Evolutionary conservation across 1,140 invertebrate genomes (phyloP), one percentile per base, ranked within the genome.

Genomic region (Elymnias hypermnestra): DNA sequence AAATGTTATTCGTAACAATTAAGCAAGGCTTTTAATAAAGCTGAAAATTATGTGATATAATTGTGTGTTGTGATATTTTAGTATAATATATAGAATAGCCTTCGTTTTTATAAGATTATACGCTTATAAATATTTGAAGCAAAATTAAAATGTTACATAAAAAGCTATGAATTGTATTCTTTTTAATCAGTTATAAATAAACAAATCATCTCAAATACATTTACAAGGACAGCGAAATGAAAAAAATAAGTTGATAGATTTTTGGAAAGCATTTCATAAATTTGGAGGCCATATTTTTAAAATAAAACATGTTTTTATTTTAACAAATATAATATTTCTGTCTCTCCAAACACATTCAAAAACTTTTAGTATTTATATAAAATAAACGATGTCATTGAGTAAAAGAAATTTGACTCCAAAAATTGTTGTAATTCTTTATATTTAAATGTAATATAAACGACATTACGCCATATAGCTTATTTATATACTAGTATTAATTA

Each of bases 31-130:
- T n/a, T 4, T 21, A 10, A 46, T 3, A 38, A 49, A 21, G 33
- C 15, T 51, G 25, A 49, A 13, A 36, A 40, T 56, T 56, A 58
- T 65, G 63, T 66, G 63, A 66, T 66, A 66, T 53, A 54, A 36
- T 46, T 38, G 59, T 66, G 59, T 66, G 63, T 66, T 57, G 63
- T 66, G 59, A 66, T 66, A 57, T 49, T 42, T 36, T 48, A 26
- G 3, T 1, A 5, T 29, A 29, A 1, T 52, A 49, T 42, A 28
- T 42, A 23, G 35, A 36, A 8, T 14, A n/a, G 23, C 9, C 39
- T 61, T 57, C 38, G 18, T 26, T 37, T 48, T 47, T 55, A 37
- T 55, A 60, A 38, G 39, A 5, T n/a, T 18, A 12, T 10, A 29
- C 23, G 17, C 40, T 52, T 59, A 55, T 52, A 55, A 37, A 44